phyloP scores from a whole-genome alignment of 2,113 vertebrate species.

The Tupaia chinensis region DNA sequence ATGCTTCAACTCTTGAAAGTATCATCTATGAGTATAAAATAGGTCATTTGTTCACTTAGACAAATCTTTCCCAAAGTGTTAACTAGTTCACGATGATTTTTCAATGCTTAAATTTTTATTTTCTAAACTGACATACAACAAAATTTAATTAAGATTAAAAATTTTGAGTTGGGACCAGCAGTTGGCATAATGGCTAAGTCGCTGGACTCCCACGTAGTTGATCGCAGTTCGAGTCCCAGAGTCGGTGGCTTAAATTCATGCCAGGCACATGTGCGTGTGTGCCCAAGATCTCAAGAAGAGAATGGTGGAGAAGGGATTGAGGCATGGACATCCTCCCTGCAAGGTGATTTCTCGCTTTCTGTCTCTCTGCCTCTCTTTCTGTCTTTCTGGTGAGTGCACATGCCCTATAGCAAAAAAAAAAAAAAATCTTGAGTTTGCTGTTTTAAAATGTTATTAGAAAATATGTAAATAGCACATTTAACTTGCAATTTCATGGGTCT shows the following conservation, averaged over 20 bases:
- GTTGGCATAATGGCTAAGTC: no score
- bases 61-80: neutral
- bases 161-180: neutral
- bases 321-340: no score
- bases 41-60: neutral
- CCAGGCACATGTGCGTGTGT: no score
- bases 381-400: no score
- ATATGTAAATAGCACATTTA: neutral
- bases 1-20: neutral
- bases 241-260: no score
- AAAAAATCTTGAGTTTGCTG: neutral
- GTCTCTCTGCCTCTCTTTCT: no score
- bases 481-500: neutral
- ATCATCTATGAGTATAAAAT: neutral
- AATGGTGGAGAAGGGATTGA: no score
- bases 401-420: no score
- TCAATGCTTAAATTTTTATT: neutral
- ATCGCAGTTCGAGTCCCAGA: no score
- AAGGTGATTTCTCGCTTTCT: no score
- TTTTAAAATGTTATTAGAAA: slow-evolving; percentile 20
- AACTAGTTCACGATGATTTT: neutral
- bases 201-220: no score
- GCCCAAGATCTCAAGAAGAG: no score
- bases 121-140: neutral
- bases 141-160: slow-evolving; percentile 5